phyloP scores from a whole-genome alignment of 2,113 vertebrate species.

The Xiphophorus maculatus region DNA sequence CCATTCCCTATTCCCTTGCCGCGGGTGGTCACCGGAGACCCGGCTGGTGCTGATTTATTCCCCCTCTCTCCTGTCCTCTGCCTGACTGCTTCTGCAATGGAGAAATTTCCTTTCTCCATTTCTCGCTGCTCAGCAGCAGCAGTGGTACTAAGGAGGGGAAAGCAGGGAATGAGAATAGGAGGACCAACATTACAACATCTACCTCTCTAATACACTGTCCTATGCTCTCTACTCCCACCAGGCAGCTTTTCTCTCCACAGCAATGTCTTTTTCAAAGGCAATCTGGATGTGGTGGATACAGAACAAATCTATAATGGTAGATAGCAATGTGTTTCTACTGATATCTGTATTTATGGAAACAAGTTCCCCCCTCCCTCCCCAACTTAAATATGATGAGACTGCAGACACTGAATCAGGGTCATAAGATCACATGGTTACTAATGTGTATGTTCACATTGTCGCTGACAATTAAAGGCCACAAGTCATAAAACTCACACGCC shows the following conservation, averaged over 20 bases:
- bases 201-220: constrained; percentile 54
- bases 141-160: constrained; percentile 40
- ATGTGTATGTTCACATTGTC: too few relatives aligned
- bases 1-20: constrained; percentile 84
- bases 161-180: constrained; percentile 58
- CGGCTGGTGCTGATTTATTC: constrained; percentile 90
- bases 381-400: neutral
- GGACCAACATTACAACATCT: constrained; percentile 58
- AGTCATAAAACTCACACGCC: too few relatives aligned
- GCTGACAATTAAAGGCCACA: too few relatives aligned
- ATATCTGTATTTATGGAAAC: neutral
- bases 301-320: constrained; percentile 1
- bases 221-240: constrained; percentile 31
- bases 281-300: constrained; percentile 13
- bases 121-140: constrained; percentile 30
- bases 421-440: too few relatives aligned
- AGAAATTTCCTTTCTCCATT: constrained; percentile 75
- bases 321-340: neutral
- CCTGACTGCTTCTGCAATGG: constrained; percentile 86
- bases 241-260: constrained; percentile 16
- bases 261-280: constrained; percentile 42
- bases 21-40: constrained; percentile 87
- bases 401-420: neutral
- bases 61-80: constrained; percentile 87
- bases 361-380: too few relatives aligned